phyloP scores from a whole-genome alignment of 2,888 invertebrate species.

The Drymonia ruficornis region DNA sequence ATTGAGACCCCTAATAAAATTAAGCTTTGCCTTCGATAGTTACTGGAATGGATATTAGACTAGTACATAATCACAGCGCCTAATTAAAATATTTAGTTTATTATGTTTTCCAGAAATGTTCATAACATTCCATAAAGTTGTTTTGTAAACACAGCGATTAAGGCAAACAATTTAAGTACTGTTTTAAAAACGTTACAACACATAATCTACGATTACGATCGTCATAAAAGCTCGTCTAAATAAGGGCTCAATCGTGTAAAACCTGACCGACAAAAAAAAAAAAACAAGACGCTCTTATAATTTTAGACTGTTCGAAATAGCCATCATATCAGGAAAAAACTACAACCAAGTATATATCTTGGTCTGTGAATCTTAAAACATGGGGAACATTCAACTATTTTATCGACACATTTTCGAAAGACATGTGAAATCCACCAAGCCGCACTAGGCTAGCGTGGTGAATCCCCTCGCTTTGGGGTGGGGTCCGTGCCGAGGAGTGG shows the following conservation, averaged over 20 bases:
- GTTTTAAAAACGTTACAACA: constrained; percentile 50
- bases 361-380: too few relatives aligned
- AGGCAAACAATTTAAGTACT: constrained; percentile 66
- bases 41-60: constrained; percentile 69
- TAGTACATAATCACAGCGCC: constrained; percentile 75
- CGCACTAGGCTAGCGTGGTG: too few relatives aligned
- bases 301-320: too few relatives aligned
- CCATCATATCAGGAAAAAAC: too few relatives aligned
- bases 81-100: constrained; percentile 47
- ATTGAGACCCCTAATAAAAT: too few relatives aligned
- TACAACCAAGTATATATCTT: too few relatives aligned
- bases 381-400: too few relatives aligned
- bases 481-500: too few relatives aligned
- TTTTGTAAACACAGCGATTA: constrained; percentile 59
- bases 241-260: neutral
- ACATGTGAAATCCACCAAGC: too few relatives aligned
- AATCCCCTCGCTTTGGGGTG: too few relatives aligned
- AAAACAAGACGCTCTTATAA: neutral
- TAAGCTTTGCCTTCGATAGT: neutral
- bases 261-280: neutral
- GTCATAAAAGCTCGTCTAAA: constrained; percentile 43
- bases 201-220: constrained; percentile 34
- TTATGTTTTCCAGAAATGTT: constrained; percentile 60
- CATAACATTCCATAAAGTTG: constrained; percentile 63
- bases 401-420: too few relatives aligned